phyloP scores from a whole-genome alignment of 2,888 invertebrate genomes.

The Caenorhabditis panamensis region DNA sequence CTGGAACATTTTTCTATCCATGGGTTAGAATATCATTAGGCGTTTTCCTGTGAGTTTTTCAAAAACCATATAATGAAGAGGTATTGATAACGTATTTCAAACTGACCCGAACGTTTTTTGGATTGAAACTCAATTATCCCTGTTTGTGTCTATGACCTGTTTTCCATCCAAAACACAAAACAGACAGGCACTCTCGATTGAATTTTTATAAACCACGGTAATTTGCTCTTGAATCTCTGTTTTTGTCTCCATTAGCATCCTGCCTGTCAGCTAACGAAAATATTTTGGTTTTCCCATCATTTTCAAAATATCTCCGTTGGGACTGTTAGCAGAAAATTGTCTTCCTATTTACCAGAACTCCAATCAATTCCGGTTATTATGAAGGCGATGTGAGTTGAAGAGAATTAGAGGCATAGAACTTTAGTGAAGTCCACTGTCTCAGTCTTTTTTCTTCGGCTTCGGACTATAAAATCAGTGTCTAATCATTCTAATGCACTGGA shows the following conservation, averaged over 20 bases:
- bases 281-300: background rate
- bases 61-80: too few species aligned
- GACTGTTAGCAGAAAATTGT: background rate
- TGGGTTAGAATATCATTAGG: too few species aligned
- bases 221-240: background rate
- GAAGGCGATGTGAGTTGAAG: background rate
- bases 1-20: too few species aligned
- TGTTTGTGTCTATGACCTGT: too few species aligned
- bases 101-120: background rate
- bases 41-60: too few species aligned
- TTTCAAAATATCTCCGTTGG: background rate
- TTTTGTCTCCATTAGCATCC: background rate
- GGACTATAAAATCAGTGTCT: slow-evolving; percentile 3
- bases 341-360: background rate
- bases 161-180: too few species aligned
- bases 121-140: background rate
- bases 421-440: too few species aligned
- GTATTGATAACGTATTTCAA: too few species aligned
- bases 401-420: too few species aligned
- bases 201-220: too few species aligned
- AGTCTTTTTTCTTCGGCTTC: background rate
- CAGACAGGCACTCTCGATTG: too few species aligned
- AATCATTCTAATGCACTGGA: slow-evolving; percentile 1
- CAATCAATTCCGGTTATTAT: background rate
- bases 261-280: background rate